phyloP scores from a whole-genome alignment of 2,888 invertebrate genomes.

The Thereva nobilitata region DNA sequence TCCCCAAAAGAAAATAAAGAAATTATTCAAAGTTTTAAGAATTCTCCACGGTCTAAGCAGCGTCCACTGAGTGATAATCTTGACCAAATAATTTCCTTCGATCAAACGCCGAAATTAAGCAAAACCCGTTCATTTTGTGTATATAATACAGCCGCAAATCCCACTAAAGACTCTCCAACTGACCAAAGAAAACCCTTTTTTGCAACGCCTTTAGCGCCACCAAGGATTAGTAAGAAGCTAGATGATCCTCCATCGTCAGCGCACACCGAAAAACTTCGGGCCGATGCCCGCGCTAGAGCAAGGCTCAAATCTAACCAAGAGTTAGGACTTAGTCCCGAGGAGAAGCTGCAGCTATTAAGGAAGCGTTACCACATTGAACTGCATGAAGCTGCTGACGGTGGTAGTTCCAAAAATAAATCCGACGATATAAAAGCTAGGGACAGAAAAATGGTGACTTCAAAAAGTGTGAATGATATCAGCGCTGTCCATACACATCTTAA shows the following conservation, averaged over 20 bases:
- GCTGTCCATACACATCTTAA: slow-evolving; percentile 45
- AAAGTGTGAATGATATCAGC: slow-evolving; percentile 57
- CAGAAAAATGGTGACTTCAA: slow-evolving; percentile 56
- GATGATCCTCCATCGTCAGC: slow-evolving; percentile 45
- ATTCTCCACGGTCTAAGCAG: slow-evolving; percentile 48
- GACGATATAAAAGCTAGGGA: slow-evolving; percentile 50
- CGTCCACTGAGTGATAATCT: slow-evolving; percentile 56
- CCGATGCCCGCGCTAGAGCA: slow-evolving; percentile 68
- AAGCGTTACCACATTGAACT: slow-evolving; percentile 53
- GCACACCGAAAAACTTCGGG: slow-evolving; percentile 64
- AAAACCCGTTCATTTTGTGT: slow-evolving; percentile 55
- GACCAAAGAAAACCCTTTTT: slow-evolving; percentile 52
- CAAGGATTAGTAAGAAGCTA: slow-evolving; percentile 53
- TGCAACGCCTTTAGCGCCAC: slow-evolving; percentile 62
- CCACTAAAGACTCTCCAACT: slow-evolving; percentile 40
- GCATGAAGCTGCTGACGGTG: slow-evolving; percentile 43
- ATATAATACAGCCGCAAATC: slow-evolving; percentile 16
- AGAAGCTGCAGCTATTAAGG: slow-evolving; percentile 63
- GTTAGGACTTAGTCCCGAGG: slow-evolving; percentile 72
- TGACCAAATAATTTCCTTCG: slow-evolving; percentile 47
- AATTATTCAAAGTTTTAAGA: slow-evolving; percentile 45
- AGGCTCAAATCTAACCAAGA: slow-evolving; percentile 74
- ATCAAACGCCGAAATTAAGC: slow-evolving; percentile 51
- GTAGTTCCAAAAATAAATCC: slow-evolving; percentile 42
- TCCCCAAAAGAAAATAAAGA: slow-evolving; percentile 46